Conservation (phyloP, 2,888 invertebrate species). For the Salticus scenicus region DNA sequence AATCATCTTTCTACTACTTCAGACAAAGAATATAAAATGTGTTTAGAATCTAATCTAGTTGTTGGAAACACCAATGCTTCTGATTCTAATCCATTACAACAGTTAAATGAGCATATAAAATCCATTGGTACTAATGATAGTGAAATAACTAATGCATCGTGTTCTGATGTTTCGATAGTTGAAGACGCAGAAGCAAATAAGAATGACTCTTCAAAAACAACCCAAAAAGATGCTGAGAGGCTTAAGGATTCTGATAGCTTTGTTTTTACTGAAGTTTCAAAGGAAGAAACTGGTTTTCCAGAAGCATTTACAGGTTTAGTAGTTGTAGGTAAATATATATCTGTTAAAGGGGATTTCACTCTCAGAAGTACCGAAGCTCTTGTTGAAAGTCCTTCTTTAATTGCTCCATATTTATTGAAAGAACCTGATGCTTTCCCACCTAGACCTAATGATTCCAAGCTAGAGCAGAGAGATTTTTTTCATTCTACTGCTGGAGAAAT, state of each 20-base stretch:
- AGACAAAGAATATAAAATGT: background rate
- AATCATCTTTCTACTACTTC: too few species aligned
- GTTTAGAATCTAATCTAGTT: too few species aligned
- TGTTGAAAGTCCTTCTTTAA: conserved; percentile 71
- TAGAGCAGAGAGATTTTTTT: conserved; percentile 80
- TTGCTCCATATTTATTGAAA: conserved; percentile 71
- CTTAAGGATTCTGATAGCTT: conserved; percentile 31
- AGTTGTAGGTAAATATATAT: conserved; percentile 65
- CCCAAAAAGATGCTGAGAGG: background rate
- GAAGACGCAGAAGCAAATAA: background rate
- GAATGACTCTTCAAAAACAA: background rate
- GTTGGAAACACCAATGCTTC: background rate
- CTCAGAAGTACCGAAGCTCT: conserved; percentile 68
- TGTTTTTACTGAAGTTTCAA: conserved; percentile 50
- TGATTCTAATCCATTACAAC: conserved; percentile 28
- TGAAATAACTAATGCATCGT: background rate
- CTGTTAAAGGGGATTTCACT: conserved; percentile 62
- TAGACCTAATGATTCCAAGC: conserved; percentile 45
- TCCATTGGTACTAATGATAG: conserved; percentile 20
- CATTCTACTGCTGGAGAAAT: conserved; percentile 91
- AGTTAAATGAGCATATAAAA: conserved; percentile 49
- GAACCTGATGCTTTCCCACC: conserved; percentile 71
- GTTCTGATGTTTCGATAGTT: background rate
- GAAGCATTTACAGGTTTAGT: conserved; percentile 64
- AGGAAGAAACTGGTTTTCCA: conserved; percentile 71